Percentiles rank a stretch among this genome's conserved stretches.
These are phyloP conservation scores for Channallabes apus DNA, from an alignment of 2,797 vertebrate genomes.

Conservation along the genomic window DNA sequence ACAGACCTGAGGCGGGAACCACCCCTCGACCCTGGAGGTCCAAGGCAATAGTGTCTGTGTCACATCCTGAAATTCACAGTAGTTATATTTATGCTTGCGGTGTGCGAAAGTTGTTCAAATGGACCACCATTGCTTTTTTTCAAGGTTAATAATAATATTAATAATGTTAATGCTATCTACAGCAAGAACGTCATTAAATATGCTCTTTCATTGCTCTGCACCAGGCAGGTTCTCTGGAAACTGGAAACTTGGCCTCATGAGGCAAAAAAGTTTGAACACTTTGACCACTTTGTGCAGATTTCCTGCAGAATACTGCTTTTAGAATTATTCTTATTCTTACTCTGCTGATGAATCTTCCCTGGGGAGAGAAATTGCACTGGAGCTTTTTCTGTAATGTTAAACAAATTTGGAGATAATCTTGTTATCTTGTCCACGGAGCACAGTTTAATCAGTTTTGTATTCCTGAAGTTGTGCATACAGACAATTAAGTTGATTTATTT, in stretches of 20 bases:
- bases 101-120: background rate
- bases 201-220: background rate
- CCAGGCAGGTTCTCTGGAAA: background rate
- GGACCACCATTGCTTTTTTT: background rate
- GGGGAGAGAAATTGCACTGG: background rate
- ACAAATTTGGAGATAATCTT: background rate
- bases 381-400: background rate
- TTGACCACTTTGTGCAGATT: background rate
- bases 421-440: background rate
- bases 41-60: no score
- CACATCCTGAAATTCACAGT: background rate
- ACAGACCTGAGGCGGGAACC: no score
- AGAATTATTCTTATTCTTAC: background rate
- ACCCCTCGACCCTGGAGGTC: no score
- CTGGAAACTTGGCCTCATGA: background rate
- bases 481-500: background rate
- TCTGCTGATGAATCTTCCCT: background rate
- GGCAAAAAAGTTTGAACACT: background rate
- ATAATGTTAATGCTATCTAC: background rate
- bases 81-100: background rate
- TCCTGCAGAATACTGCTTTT: background rate
- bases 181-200: background rate
- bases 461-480: background rate
- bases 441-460: background rate
- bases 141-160: background rate